Percentiles rank a stretch among this genome's conserved stretches.
Evolutionary conservation across 2,888 invertebrate genomes (phyloP).

Genomic region (Epinotia demarniana): DNA sequence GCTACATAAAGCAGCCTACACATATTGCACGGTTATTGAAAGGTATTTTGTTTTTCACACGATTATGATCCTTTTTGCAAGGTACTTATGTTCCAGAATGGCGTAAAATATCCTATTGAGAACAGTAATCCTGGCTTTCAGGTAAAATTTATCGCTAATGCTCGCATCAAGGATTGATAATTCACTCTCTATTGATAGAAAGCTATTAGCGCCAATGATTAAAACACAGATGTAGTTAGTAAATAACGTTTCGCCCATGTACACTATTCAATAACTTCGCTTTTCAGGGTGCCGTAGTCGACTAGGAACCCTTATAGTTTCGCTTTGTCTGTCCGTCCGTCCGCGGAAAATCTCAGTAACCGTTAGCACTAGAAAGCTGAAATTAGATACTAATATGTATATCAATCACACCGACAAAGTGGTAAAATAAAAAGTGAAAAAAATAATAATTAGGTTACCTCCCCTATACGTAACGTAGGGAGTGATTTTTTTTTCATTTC

Average conservation of each 20-base stretch:
- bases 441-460: too few relatives aligned
- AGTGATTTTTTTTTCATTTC: too few relatives aligned
- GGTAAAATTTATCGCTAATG: neutral
- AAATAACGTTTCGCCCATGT: neutral
- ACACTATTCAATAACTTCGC: neutral
- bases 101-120: neutral
- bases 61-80: neutral
- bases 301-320: too few relatives aligned
- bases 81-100: neutral
- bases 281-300: too few relatives aligned
- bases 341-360: too few relatives aligned
- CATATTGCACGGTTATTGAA: neutral
- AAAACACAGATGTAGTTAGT: neutral
- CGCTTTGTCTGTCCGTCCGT: too few relatives aligned
- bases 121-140: neutral
- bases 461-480: too few relatives aligned
- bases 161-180: neutral
- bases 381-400: too few relatives aligned
- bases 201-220: slow-evolving; percentile 7
- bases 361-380: too few relatives aligned
- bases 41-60: neutral
- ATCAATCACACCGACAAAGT: too few relatives aligned
- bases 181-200: neutral
- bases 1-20: neutral
- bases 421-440: too few relatives aligned